Evolutionary conservation across 2,888 invertebrate genomes (phyloP), one percentile per base, ranked within the genome.

Genomic region (Caenorhabditis virilis): DNA sequence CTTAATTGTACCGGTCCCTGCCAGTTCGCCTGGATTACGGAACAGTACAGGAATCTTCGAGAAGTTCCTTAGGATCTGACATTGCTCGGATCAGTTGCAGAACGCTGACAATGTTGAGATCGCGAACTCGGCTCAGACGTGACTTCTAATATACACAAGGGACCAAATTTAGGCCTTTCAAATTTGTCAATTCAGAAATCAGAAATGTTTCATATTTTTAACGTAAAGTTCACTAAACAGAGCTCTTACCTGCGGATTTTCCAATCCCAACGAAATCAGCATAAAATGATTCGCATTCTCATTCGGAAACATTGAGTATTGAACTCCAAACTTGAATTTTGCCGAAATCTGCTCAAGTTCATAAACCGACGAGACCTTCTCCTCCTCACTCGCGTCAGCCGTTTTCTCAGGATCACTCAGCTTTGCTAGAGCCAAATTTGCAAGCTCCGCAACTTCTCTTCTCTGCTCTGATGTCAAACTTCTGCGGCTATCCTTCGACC

Each of bases 301-400:
- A 56, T 74, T 71, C 5, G 79, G 80, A 46, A 79, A 78, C 36
- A 69, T 73, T 22, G 78, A 76, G 52, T 75, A 80, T 15, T 69
- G 64, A 2, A 78, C 76, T 7, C 75, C 70, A 58, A 80, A 80
- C 38, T 78, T 78, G 61, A 58, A 77, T 7, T 30, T 26, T 11
- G 57, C 53, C 1, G 69, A 64, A 6, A 69, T 45, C 25, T 35
- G 39, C 1, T 60, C 69, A 16, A 72, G 36, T 13, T 59, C 27
- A 11, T 25, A 13, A 23, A 25, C 23, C 0, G 64, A 58, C 2
- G 2, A 20, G 11, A 23, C 25, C 22, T 42, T 20, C 42, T 22
- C 23, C 15, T 20, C 25, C 22, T 23, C 42, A n/a, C 5, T 36
- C n/a, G 36, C 5, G 3, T 39, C 20, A 4, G 16, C 18, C 11